phyloP scores from a whole-genome alignment of 2,888 invertebrate genomes.

The Altica lythri region DNA sequence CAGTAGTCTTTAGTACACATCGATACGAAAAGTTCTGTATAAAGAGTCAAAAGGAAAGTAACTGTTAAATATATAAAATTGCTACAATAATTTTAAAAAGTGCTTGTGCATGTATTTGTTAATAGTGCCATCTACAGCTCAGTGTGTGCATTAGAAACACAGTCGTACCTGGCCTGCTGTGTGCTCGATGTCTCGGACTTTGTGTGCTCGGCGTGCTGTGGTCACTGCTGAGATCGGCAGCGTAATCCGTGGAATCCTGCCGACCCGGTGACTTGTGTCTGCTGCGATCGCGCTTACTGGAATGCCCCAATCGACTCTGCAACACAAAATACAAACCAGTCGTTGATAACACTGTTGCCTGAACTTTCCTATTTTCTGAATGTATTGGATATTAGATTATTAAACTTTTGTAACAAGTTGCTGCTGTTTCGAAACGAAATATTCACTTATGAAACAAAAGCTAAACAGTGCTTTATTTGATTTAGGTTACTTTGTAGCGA shows the following conservation, averaged over 20 bases:
- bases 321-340: slow-evolving; percentile 37
- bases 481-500: too few relatives aligned
- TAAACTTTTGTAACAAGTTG: too few relatives aligned
- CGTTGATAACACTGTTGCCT: background rate
- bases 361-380: too few relatives aligned
- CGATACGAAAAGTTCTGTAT: too few relatives aligned
- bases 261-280: slow-evolving; percentile 63
- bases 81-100: background rate
- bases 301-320: slow-evolving; percentile 73
- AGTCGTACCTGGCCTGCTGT: slow-evolving; percentile 60
- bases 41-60: too few relatives aligned
- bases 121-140: background rate
- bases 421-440: too few relatives aligned
- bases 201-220: slow-evolving; percentile 75
- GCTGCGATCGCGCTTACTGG: slow-evolving; percentile 27
- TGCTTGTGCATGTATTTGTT: background rate
- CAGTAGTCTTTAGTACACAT: too few relatives aligned
- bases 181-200: slow-evolving; percentile 73
- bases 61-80: too few relatives aligned
- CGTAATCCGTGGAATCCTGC: slow-evolving; percentile 71
- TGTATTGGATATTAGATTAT: too few relatives aligned
- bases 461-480: too few relatives aligned
- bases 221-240: slow-evolving; percentile 77
- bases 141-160: background rate
- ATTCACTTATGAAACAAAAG: too few relatives aligned